Evolutionary conservation across 2,888 invertebrate species (phyloP), one percentile per base, ranked within the genome.

Genomic region (Tolmerus cingulatus): DNA sequence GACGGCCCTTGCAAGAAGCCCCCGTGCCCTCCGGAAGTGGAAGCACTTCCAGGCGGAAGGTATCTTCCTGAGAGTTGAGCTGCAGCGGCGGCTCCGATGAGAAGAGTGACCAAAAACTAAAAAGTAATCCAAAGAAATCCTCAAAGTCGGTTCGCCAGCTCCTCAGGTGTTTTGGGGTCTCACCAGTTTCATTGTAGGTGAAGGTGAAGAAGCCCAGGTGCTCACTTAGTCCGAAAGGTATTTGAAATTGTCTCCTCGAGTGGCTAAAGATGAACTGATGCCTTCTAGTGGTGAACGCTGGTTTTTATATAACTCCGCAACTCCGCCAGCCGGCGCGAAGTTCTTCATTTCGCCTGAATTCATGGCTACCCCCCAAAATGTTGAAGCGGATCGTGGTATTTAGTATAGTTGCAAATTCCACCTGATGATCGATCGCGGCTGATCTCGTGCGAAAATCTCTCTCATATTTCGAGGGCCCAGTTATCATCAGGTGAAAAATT

Each of bases 11-110:
- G 89, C 79, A 89, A 55, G 43, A 89, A 89, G 27, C 89, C 88
- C 14, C 88, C 89, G 74, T 89, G 89, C 82, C 90, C 89, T 51
- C 89, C 89, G 40, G 89, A 89, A n/a, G 89, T 87, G 23, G 87
- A 89, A n/a, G 89, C 89, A 82, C 89, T 90, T 27, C 87, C 89
- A 5, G 90, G 90, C 30, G 89, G 89, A 88, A 92, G 89, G 88
- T 92, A 91, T n/a, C 90, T 91, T 37, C 90, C 90, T 1, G 91
- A 89, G 4, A 91, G 90, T 81, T 90, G 90, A 34, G 89, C 90
- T 0, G 91, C 91, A 27, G 89, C 89, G 37, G 90, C 79, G 23
- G 90, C 88, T 88, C 89, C 90, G 87, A 90, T 88, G 40, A 90
- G 88, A 37, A 90, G 27, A 27, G 88, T 87, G 79, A 87, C 46